Evolutionary conservation across 2,113 vertebrate species (phyloP), one percentile per base, ranked within the genome.

Genomic region (Cochlearius cochlearius): DNA sequence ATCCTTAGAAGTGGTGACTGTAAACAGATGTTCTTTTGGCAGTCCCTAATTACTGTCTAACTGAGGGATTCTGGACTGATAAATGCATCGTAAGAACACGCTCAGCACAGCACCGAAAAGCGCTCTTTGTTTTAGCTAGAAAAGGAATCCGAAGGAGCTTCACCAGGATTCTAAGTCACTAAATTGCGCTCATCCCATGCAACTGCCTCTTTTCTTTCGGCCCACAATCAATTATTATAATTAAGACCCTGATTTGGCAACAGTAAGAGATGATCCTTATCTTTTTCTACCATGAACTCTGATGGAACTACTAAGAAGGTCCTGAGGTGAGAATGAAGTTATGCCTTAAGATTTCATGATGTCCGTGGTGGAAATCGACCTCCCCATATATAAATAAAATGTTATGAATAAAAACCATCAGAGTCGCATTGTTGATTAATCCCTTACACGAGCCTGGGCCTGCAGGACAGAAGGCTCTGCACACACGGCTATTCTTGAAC

Each of bases 331-430:
- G 23, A 74, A 19, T 9, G 32, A 85, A 69, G 15, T 71, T 21
- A 4, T 0, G 2, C 9, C 43, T 56, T 59, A 27, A 47, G 12
- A 34, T 19, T 67, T 53, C 23, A 39, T 2, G 2, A 66, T 8
- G 21, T 39, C 68, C 50, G 11, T 27, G 15, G 27, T 26, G 53
- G 27, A 27, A 88, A 71, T 53, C 55, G 58, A 25, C 15, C 4
- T 78, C n/a, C 30, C 14, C 32, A 9, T 17, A 18, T 6, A 38
- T 14, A 74, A 56, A 78, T 23, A 53, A 67, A 53, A 39, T 4
- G 2, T 23, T 53, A 34, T 3, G 7, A 75, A 60, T 79, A 43
- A 72, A 71, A 68, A 3, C 4, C 23, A 43, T 63, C 32, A 53
- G n/a, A 32, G n/a, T 41, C 3, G 0, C 29, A 26, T 5, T 58